These are phyloP conservation scores for Drymonia ruficornis DNA, from an alignment of 2,888 invertebrate species.

Conservation along the genomic window DNA sequence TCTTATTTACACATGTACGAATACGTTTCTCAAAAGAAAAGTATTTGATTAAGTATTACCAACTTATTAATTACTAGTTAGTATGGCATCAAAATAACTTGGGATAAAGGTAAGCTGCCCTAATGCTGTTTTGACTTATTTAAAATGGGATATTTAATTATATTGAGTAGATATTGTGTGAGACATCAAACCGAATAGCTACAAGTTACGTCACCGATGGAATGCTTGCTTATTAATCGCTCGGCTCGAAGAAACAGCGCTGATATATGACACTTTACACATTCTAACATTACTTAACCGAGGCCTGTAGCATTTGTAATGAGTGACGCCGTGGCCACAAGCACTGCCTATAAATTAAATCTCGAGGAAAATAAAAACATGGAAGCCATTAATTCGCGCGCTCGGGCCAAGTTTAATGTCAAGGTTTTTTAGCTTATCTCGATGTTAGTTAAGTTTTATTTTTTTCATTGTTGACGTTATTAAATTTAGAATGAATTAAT, in stretches of 20 bases:
- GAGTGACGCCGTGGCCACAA: constrained; percentile 76
- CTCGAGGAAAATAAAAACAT: constrained; percentile 85
- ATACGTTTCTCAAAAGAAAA: too few relatives aligned
- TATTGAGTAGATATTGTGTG: constrained; percentile 28
- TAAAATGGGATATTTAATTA: constrained; percentile 34
- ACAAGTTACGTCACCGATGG: constrained; percentile 60
- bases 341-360: constrained; percentile 81
- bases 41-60: too few relatives aligned
- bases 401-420: constrained; percentile 84
- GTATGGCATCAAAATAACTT: too few relatives aligned
- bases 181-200: constrained; percentile 33
- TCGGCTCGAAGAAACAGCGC: constrained; percentile 64
- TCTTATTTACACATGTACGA: too few relatives aligned
- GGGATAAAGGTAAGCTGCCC: too few relatives aligned
- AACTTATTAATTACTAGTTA: too few relatives aligned
- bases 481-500: constrained; percentile 70
- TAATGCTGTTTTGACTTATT: neutral
- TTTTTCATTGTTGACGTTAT: constrained; percentile 73
- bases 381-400: constrained; percentile 84
- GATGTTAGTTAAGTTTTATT: constrained; percentile 78
- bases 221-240: constrained; percentile 68
- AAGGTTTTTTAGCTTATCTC: constrained; percentile 82
- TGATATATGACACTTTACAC: constrained; percentile 80
- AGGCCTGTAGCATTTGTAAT: constrained; percentile 75
- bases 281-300: constrained; percentile 75